These are phyloP conservation scores for Chionoecetes opilio DNA, from an alignment of 1,140 invertebrate genomes.

Conservation along the genomic window DNA sequence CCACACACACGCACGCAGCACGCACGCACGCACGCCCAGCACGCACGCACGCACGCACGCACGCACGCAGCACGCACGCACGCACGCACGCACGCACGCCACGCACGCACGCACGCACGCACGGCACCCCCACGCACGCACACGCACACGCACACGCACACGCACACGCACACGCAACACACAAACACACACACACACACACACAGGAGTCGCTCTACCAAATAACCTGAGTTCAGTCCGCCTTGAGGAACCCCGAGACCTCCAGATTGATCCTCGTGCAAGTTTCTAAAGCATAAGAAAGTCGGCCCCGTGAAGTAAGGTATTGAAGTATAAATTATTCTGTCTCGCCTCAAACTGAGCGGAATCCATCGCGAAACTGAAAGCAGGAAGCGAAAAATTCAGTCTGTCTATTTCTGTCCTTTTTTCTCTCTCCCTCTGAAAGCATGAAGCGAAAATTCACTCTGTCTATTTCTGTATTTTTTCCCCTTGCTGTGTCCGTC, in stretches of 20 bases:
- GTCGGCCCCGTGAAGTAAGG: constrained; percentile 13
- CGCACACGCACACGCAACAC: no score
- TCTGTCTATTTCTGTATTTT: not conserved
- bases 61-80: not conserved
- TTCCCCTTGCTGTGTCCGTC: not conserved
- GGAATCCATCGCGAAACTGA: not conserved
- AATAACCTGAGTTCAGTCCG: not conserved
- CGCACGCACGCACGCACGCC: constrained; percentile 21
- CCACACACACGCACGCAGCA: no score
- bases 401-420: not conserved
- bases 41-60: no score
- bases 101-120: constrained; percentile 28
- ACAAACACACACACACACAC: no score
- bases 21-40: no score
- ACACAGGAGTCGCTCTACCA: no score
- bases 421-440: not conserved
- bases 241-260: not conserved
- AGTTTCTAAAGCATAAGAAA: not conserved
- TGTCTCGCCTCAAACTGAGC: no score
- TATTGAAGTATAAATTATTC: not conserved
- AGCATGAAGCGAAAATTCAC: not conserved
- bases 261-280: not conserved
- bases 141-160: constrained; percentile 17
- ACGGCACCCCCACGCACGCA: constrained; percentile 32
- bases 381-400: not conserved